Conservation (phyloP, 2,113 vertebrate species). For the Castor canadensis region DNA sequence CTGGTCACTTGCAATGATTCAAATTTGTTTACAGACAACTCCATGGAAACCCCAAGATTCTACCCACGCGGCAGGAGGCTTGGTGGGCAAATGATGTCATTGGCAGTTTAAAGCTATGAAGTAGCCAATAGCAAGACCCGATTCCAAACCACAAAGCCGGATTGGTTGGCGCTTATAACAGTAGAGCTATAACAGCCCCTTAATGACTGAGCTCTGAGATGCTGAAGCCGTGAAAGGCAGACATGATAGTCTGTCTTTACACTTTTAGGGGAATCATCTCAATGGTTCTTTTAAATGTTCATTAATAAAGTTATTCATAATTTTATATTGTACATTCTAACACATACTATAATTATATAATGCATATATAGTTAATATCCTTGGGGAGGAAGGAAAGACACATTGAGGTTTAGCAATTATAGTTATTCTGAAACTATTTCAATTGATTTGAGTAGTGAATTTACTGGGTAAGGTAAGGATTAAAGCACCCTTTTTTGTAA, state of each 20-base stretch:
- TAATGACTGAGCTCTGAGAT: too few species aligned
- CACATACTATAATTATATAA: not conserved
- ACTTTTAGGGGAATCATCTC: not conserved
- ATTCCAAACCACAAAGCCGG: not conserved
- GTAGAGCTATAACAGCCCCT: too few species aligned
- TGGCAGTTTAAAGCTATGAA: constrained; percentile 1
- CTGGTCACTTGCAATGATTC: constrained; percentile 19
- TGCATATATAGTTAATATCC: not conserved
- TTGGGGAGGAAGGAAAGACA: too few species aligned
- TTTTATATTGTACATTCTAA: not conserved
- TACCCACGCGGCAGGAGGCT: constrained; percentile 4
- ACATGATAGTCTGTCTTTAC: not conserved
- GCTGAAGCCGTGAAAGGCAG: not conserved
- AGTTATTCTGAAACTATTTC: not conserved
- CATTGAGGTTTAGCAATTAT: not conserved
- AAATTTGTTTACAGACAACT: constrained; percentile 14
- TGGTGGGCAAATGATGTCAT: constrained; percentile 61
- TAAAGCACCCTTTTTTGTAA: not conserved
- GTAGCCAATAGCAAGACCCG: constrained; percentile 5
- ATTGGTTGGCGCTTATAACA: not conserved
- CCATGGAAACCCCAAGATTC: constrained; percentile 56
- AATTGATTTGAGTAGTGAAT: not conserved
- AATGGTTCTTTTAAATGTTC: not conserved
- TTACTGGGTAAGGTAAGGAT: not conserved
- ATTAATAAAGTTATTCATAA: not conserved